phyloP scores from a whole-genome alignment of 2,888 invertebrate species.

The Boloria euphrosyne region DNA sequence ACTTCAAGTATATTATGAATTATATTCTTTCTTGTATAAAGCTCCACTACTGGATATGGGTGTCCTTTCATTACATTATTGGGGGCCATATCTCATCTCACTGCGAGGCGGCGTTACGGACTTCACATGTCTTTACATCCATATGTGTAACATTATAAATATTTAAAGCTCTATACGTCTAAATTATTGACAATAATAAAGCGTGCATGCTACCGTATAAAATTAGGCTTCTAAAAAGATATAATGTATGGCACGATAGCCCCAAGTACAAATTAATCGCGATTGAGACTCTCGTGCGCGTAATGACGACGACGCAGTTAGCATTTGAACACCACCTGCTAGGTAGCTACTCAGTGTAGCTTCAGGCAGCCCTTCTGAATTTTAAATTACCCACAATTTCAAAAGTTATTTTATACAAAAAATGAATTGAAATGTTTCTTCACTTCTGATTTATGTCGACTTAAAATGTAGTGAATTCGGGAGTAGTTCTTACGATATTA shows the following conservation, averaged over 20 bases:
- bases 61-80: too few relatives aligned
- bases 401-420: not conserved
- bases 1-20: too few relatives aligned
- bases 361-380: constrained; percentile 22
- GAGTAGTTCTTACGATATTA: too few relatives aligned
- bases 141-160: too few relatives aligned
- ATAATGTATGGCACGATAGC: constrained; percentile 14
- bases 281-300: constrained; percentile 32
- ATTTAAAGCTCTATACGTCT: too few relatives aligned
- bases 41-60: too few relatives aligned
- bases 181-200: not conserved
- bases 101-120: too few relatives aligned
- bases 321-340: constrained; percentile 32
- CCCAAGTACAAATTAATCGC: constrained; percentile 24
- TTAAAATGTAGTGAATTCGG: too few relatives aligned
- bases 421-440: not conserved
- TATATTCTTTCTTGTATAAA: too few relatives aligned
- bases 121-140: too few relatives aligned
- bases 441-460: too few relatives aligned
- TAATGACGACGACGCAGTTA: constrained; percentile 29
- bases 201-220: not conserved
- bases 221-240: constrained; percentile 1
- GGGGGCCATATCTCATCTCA: too few relatives aligned
- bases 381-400: constrained; percentile 18
- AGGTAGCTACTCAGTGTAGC: constrained; percentile 24